Evolutionary conservation across 2,888 invertebrate genomes (phyloP).

Genomic region (Drosophila colorata): DNA sequence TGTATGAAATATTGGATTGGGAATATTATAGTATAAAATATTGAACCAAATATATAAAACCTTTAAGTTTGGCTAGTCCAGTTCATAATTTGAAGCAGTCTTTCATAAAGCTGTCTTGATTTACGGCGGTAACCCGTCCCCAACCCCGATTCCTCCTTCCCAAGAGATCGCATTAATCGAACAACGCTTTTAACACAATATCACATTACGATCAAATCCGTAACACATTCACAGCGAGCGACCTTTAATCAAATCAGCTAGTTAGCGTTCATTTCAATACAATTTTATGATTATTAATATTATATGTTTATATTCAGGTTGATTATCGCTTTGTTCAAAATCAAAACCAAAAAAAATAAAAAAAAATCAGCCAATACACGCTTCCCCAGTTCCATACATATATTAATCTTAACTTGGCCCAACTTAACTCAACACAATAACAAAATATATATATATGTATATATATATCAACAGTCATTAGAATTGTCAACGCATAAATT

Average conservation of each 20-base stretch:
- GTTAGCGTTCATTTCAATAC: conserved; percentile 73
- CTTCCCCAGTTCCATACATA: conserved; percentile 35
- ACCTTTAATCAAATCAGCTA: conserved; percentile 76
- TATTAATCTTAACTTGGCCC: conserved; percentile 32
- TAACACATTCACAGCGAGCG: conserved; percentile 33
- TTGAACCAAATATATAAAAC: too few relatives aligned
- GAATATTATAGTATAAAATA: too few relatives aligned
- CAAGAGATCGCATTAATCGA: conserved; percentile 24
- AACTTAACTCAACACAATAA: conserved; percentile 23
- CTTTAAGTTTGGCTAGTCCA: conserved; percentile 12
- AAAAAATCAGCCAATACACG: conserved; percentile 47
- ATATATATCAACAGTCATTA: conserved; percentile 76
- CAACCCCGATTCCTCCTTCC: conserved; percentile 10
- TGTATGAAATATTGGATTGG: too few relatives aligned
- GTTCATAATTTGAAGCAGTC: conserved; percentile 22
- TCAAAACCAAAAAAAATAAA: conserved; percentile 14
- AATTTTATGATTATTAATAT: conserved; percentile 78
- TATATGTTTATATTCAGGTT: conserved; percentile 67
- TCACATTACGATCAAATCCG: conserved; percentile 62
- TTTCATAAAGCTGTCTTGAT: conserved; percentile 29
- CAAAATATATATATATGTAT: conserved; percentile 25
- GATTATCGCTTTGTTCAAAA: conserved; percentile 73
- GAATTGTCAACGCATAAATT: conserved; percentile 84
- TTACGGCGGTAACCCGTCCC: conserved; percentile 32
- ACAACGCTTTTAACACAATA: conserved; percentile 68